These are phyloP conservation scores for Drosophila micromelanica DNA, from an alignment of 1,140 invertebrate species.

Conservation along the genomic window DNA sequence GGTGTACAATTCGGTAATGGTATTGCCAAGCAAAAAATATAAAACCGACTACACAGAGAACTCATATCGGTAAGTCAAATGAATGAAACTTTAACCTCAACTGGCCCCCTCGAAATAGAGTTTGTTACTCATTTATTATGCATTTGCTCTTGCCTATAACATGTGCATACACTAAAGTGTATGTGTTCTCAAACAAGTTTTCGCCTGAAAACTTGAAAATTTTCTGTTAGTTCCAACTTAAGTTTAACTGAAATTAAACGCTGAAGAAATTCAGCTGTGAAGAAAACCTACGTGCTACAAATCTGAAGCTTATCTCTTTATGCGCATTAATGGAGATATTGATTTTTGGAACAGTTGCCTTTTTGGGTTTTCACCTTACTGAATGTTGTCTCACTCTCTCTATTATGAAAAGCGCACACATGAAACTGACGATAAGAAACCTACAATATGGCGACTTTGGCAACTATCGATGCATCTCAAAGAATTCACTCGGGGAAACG, in stretches of 20 bases:
- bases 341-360: conserved; percentile 8
- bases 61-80: conserved; percentile 88
- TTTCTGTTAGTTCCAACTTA: neutral
- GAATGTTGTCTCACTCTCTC: conserved; percentile 16
- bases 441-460: conserved; percentile 91
- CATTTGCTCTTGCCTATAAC: conserved; percentile 59
- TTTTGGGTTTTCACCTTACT: conserved; percentile 5
- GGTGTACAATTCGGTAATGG: conserved; percentile 94
- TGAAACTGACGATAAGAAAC: conserved; percentile 93
- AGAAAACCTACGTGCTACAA: no score
- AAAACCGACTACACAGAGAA: conserved; percentile 91
- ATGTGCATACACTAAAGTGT: conserved; percentile 1
- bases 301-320: neutral
- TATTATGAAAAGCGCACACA: conserved; percentile 88
- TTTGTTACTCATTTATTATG: conserved; percentile 73
- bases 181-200: conserved; percentile 11
- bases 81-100: conserved; percentile 10
- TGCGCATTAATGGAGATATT: neutral
- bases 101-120: conserved; percentile 24
- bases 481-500: conserved; percentile 97
- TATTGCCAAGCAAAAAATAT: conserved; percentile 93
- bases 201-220: neutral
- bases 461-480: conserved; percentile 94
- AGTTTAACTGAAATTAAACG: neutral
- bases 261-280: neutral